phyloP scores from a whole-genome alignment of 2,113 vertebrate species.

The Cyanocitta stelleri region DNA sequence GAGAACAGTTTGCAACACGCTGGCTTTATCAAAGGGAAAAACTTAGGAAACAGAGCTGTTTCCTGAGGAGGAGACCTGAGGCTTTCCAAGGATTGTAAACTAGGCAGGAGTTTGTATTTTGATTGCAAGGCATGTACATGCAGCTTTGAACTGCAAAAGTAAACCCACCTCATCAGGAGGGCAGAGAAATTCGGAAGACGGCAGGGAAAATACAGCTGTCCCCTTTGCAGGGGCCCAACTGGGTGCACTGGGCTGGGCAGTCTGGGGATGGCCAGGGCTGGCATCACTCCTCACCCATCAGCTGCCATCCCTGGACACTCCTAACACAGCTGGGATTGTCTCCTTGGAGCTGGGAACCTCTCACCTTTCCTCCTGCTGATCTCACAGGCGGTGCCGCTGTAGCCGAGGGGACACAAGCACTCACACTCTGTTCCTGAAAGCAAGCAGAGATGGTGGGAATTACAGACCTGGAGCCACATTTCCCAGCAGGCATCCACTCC shows the following conservation, averaged over 20 bases:
- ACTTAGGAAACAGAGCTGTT: not conserved
- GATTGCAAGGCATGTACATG: accelerated
- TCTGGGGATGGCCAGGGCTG: not conserved
- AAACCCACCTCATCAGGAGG: not conserved
- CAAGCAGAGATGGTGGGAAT: not conserved
- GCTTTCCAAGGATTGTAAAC: not conserved
- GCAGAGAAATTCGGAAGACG: not conserved
- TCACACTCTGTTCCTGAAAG: conserved; percentile 80
- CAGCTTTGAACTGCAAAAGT: not conserved
- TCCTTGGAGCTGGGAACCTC: not conserved
- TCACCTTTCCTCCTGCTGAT: conserved; percentile 73
- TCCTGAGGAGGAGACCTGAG: not conserved
- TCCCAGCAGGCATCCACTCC: not conserved
- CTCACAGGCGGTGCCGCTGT: conserved; percentile 81
- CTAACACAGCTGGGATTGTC: not conserved
- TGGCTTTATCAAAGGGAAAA: not conserved
- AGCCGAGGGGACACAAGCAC: conserved; percentile 85
- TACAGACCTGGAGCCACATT: not conserved
- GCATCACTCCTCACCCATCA: not conserved
- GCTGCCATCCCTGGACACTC: not conserved
- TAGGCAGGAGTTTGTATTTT: not conserved
- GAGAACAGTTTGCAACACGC: not conserved
- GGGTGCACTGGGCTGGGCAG: not conserved
- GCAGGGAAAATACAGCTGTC: not conserved
- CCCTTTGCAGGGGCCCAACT: not conserved